Base-by-base conservation (phyloP, 2,888 invertebrate species). In the Rhyacophila evoluta region DNA sequence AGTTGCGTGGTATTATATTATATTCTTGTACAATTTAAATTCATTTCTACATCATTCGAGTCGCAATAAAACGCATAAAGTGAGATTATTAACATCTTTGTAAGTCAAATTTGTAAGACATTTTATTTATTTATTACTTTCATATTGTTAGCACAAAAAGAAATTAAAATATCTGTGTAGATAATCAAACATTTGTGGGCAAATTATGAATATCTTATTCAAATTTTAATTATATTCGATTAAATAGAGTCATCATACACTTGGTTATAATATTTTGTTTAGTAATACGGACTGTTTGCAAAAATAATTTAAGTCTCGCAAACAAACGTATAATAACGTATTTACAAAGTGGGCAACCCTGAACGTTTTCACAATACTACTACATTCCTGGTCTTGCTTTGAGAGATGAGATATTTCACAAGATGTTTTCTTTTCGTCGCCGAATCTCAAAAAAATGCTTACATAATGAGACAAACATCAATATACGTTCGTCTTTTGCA, bases 381-480 rank as follows among this genome's bases (percentile, higher is more conserved):
- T 1, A 25, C 25, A 55, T 55, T 8, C 25, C 25, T 55, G 15
- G 15, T 25, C 55, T 55, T 19, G 8, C 55, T 55, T 55, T 55
- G 19, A 55, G 19, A 55, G 15, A 55, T 55, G 55, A 19, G 55
- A 55, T 55, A 55, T 55, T 55, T 55, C 55, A 25, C 55, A 55
- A 55, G 55, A 19, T 55, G 55, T 55, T 55, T 55, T 55, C 55
- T 55, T 55, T 55, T 55, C 25, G 55, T 55, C 55, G 55, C 55
- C 55, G 55, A 55, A 55, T 55, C 55, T 55, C 55, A 55, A 55
- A 55, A n/a, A 55, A 55, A 19, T 55, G 55, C 55, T 55, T 55
- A 55, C 55, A 55, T 55, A 55, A 55, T 55, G 55, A 55, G 55
- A 55, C 55, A 55, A 55, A 55, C 55, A 55, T 55, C 55, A 55